These are phyloP conservation scores for Nyctereutes procyonoides DNA, from an alignment of 2,113 vertebrate genomes.

Conservation along the genomic window DNA sequence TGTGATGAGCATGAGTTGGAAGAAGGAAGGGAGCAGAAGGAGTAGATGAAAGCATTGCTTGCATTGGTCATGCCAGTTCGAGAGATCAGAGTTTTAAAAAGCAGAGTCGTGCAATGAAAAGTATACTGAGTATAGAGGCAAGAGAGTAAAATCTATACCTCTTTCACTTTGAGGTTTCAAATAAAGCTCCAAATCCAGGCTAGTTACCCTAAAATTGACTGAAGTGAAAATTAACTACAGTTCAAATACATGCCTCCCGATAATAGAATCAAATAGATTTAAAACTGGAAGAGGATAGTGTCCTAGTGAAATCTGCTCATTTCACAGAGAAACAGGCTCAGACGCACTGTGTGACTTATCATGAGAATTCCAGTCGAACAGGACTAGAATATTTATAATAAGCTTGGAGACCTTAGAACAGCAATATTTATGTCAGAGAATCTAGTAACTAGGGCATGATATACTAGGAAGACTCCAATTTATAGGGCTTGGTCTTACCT, in stretches of 20 bases:
- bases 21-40: not conserved
- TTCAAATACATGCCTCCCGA: not conserved
- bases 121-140: not conserved
- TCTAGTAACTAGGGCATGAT: not conserved
- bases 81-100: not conserved
- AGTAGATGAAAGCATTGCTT: not conserved
- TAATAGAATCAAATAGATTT: not conserved
- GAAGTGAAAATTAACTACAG: not conserved
- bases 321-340: not conserved
- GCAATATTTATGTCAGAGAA: not conserved
- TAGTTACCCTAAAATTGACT: not conserved
- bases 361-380: not conserved
- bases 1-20: not conserved
- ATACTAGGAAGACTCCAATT: not conserved
- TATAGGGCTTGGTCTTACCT: not conserved
- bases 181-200: not conserved
- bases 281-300: not conserved
- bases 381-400: not conserved
- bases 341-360: not conserved
- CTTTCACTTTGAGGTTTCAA: not conserved
- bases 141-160: not conserved
- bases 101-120: not conserved
- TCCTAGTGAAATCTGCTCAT: not conserved
- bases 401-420: not conserved
- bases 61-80: not conserved